phyloP scores from a whole-genome alignment of 64 coral and sea anemone species.

The Pachyseris speciosa region DNA sequence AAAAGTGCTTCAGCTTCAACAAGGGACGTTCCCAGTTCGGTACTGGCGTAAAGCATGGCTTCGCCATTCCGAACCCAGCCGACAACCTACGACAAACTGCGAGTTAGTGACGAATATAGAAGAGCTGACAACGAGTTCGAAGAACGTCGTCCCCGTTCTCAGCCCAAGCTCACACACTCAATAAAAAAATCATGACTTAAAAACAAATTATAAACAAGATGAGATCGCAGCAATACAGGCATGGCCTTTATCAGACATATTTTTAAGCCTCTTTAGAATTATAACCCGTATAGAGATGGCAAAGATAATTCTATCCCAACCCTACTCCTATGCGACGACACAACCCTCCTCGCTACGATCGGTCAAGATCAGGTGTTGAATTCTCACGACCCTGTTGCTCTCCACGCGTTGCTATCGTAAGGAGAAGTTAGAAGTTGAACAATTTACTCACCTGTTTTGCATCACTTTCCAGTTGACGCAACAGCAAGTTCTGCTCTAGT shows the following conservation, averaged over 20 bases:
- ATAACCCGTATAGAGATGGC: no score
- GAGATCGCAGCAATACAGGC: no score
- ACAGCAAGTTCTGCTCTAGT: slow-evolving; percentile 87
- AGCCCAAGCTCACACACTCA: no score
- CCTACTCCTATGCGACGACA: no score
- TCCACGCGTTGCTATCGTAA: background rate
- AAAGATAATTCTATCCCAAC: no score
- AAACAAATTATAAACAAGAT: no score
- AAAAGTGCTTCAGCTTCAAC: slow-evolving; percentile 94
- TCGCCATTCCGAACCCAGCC: slow-evolving; percentile 98
- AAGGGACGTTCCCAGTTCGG: slow-evolving; percentile 87
- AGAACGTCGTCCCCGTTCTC: no score
- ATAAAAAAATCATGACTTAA: no score
- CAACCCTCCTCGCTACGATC: background rate
- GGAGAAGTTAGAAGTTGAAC: background rate
- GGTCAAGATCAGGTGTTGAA: background rate
- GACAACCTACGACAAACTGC: slow-evolving; percentile 71
- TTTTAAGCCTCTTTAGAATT: no score
- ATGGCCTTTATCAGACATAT: no score
- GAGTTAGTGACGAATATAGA: background rate
- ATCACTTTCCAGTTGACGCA: slow-evolving; percentile 94
- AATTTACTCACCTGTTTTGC: slow-evolving; percentile 84
- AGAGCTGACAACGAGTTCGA: background rate
- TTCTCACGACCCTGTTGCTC: background rate
- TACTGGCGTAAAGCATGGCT: slow-evolving; percentile 92